These are phyloP conservation scores for Heliconius charithonia DNA, from an alignment of 2,888 invertebrate species.

Conservation along the genomic window DNA sequence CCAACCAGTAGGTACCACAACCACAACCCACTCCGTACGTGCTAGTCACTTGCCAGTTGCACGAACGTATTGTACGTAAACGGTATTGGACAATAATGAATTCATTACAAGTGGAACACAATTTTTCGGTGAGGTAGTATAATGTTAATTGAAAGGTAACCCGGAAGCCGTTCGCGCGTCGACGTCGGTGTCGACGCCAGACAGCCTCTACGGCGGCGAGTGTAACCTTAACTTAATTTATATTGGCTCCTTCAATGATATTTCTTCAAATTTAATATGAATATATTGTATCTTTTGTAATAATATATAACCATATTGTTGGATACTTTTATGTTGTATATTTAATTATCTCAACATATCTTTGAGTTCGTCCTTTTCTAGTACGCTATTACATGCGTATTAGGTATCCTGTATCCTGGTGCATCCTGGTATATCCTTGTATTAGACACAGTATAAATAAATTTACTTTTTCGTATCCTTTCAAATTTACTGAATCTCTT, in stretches of 20 bases:
- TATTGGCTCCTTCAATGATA: not conserved
- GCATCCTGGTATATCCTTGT: no score
- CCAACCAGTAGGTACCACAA: not conserved
- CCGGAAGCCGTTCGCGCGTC: not conserved
- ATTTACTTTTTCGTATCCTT: no score
- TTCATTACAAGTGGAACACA: no score
- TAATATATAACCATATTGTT: no score
- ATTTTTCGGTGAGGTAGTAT: not conserved
- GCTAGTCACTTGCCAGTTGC: not conserved
- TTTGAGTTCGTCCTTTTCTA: no score
- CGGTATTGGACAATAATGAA: not conserved
- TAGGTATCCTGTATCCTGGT: no score
- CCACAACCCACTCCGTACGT: not conserved
- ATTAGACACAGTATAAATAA: no score
- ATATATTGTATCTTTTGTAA: not conserved
- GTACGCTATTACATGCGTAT: no score
- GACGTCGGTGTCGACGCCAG: constrained; percentile 4
- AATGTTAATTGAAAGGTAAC: constrained; percentile 5
- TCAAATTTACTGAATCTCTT: no score
- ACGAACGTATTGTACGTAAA: not conserved
- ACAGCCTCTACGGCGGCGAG: not conserved
- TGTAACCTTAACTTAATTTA: not conserved
- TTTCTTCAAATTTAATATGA: not conserved
- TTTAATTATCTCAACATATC: no score
- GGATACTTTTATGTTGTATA: no score